Percentiles rank a stretch among this genome's conserved stretches.
These are phyloP conservation scores for Arvicanthis niloticus DNA, from an alignment of 2,113 vertebrate genomes.

Conservation along the genomic window DNA sequence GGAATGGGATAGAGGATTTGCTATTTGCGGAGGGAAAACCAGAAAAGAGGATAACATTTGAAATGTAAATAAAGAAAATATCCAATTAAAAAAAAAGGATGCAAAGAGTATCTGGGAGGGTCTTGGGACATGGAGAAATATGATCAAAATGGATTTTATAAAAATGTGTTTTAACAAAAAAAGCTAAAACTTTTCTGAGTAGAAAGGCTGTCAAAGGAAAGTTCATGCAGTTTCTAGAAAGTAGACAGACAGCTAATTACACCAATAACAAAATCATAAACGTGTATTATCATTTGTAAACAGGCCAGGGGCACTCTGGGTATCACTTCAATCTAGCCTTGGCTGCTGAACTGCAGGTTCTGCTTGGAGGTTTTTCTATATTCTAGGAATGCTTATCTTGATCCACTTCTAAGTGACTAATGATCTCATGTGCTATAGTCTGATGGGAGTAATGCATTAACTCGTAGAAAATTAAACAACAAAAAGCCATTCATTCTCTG, in stretches of 20 bases:
- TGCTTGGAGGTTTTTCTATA: neutral
- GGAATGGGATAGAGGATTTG: too few relatives aligned
- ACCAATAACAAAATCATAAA: neutral
- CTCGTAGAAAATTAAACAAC: neutral
- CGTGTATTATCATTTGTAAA: neutral
- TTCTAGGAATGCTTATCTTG: neutral
- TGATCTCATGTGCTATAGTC: neutral
- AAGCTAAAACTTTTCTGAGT: neutral
- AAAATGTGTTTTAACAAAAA: neutral
- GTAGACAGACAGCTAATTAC: neutral
- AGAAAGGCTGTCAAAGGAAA: neutral
- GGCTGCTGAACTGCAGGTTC: neutral
- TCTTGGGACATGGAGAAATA: fast-evolving
- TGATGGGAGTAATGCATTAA: neutral
- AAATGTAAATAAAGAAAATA: too few relatives aligned
- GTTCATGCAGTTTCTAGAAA: neutral
- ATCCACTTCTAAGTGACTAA: neutral
- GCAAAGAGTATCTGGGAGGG: neutral
- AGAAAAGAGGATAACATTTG: too few relatives aligned
- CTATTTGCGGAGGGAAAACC: too few relatives aligned
- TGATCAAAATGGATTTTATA: too few relatives aligned
- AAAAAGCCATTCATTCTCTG: neutral
- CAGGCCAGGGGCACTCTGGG: neutral
- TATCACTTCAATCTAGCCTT: neutral
- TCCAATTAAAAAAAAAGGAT: too few relatives aligned